A percentile compares a stretch with the other conserved stretches of the same genome.
Conservation (phyloP, 2,888 invertebrate species). For the Pandemis corylana region DNA sequence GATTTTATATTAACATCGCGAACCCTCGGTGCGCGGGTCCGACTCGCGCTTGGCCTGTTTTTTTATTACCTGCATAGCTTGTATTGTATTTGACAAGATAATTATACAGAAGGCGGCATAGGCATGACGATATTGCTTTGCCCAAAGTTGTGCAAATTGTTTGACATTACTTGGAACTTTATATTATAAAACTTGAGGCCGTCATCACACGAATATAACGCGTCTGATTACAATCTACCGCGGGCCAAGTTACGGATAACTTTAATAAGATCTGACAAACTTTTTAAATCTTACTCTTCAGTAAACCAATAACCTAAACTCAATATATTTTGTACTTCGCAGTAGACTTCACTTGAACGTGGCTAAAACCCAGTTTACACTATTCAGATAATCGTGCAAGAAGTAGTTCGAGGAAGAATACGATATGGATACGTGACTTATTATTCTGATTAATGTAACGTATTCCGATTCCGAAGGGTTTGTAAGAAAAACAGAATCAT, state of each 20-base stretch:
- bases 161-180: slow-evolving; percentile 24
- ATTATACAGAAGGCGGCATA: background rate
- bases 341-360: background rate
- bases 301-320: slow-evolving; percentile 34
- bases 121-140: background rate
- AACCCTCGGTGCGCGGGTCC: too few relatives aligned
- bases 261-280: slow-evolving; percentile 63
- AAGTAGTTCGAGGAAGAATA: too few relatives aligned
- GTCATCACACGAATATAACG: slow-evolving; percentile 48
- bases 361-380: background rate
- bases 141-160: slow-evolving; percentile 3
- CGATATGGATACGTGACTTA: too few relatives aligned
- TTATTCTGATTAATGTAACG: too few relatives aligned
- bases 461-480: too few relatives aligned
- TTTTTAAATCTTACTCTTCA: slow-evolving; percentile 54
- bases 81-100: background rate
- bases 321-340: background rate
- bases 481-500: too few relatives aligned
- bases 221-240: slow-evolving; percentile 57
- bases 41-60: too few relatives aligned
- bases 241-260: slow-evolving; percentile 57
- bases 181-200: slow-evolving; percentile 32
- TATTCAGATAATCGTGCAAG: too few relatives aligned
- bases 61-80: too few relatives aligned
- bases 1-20: too few relatives aligned